phyloP scores from a whole-genome alignment of 2,797 vertebrate species.

The Gouania willdenowi region DNA sequence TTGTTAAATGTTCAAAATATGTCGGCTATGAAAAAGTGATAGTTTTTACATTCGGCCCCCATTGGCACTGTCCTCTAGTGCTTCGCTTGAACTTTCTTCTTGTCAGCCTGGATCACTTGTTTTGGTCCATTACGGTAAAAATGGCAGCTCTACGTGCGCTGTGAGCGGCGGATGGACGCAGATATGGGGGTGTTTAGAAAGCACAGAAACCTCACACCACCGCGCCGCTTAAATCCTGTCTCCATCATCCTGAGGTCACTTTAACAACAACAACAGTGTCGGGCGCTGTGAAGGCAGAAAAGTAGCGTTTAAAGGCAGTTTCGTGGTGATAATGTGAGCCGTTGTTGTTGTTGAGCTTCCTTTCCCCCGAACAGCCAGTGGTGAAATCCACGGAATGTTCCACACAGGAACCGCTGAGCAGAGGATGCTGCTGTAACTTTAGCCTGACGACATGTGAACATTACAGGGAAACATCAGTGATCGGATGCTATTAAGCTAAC shows the following conservation, averaged over 20 bases:
- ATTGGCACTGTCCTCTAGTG: too few relatives aligned
- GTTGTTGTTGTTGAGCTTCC: conserved; percentile 46
- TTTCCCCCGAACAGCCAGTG: conserved; percentile 57
- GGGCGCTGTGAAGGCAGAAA: not conserved
- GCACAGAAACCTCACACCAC: conserved; percentile 40
- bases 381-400: conserved; percentile 80
- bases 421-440: conserved; percentile 75
- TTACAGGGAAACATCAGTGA: conserved; percentile 62
- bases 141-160: conserved; percentile 52
- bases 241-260: not conserved
- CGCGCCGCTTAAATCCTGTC: conserved; percentile 6
- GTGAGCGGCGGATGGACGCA: conserved; percentile 51
- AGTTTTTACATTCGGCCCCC: too few relatives aligned
- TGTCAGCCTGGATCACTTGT: conserved; percentile 11
- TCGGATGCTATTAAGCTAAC: conserved; percentile 75
- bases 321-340: not conserved
- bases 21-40: too few relatives aligned
- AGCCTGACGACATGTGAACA: conserved; percentile 76
- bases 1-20: too few relatives aligned
- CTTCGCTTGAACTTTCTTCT: conserved; percentile 44
- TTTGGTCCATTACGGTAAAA: conserved; percentile 75
- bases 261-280: not conserved
- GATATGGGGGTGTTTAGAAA: conserved; percentile 62
- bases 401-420: conserved; percentile 74
- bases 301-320: not conserved